A percentile compares a stretch with the other conserved stretches of the same genome.
Evolutionary conservation across 1,140 invertebrate species (phyloP).

Genomic region (Euura lappo): DNA sequence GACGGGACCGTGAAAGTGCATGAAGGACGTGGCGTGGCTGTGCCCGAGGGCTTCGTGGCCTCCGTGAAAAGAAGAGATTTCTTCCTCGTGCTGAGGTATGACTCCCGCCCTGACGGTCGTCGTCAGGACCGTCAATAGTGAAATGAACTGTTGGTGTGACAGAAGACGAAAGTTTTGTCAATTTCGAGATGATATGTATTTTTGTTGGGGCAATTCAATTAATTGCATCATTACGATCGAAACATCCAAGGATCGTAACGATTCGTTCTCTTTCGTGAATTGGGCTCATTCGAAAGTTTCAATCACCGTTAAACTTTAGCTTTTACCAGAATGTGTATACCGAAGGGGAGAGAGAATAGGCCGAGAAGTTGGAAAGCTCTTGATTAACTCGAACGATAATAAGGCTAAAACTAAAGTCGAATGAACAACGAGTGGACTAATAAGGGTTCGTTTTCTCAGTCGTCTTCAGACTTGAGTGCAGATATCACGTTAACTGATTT

Average conservation of each 20-base stretch:
- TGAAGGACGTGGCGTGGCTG: conserved; percentile 40
- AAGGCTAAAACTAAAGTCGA: not conserved
- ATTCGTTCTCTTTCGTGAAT: too few relatives aligned
- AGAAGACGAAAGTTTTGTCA: not conserved
- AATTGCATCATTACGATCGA: not conserved
- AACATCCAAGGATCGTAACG: too few relatives aligned
- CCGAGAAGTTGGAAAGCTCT: not conserved
- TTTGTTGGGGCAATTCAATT: not conserved
- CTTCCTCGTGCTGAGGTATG: not conserved
- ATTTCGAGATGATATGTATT: not conserved
- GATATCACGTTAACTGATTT: too few relatives aligned
- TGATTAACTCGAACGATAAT: not conserved
- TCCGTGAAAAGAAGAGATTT: conserved; percentile 6
- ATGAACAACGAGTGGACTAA: not conserved
- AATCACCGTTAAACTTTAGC: too few relatives aligned
- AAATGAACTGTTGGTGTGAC: not conserved
- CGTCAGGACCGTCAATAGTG: not conserved
- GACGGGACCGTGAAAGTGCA: conserved; percentile 49
- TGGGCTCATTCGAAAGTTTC: too few relatives aligned
- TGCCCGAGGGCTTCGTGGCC: conserved; percentile 27
- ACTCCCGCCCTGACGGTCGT: not conserved
- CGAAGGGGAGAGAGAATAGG: not conserved
- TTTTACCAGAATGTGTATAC: not conserved
- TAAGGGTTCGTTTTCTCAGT: too few relatives aligned
- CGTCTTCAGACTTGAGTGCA: too few relatives aligned